These are phyloP conservation scores for Thunnus albacares DNA, from an alignment of 2,797 vertebrate species.

Conservation along the genomic window DNA sequence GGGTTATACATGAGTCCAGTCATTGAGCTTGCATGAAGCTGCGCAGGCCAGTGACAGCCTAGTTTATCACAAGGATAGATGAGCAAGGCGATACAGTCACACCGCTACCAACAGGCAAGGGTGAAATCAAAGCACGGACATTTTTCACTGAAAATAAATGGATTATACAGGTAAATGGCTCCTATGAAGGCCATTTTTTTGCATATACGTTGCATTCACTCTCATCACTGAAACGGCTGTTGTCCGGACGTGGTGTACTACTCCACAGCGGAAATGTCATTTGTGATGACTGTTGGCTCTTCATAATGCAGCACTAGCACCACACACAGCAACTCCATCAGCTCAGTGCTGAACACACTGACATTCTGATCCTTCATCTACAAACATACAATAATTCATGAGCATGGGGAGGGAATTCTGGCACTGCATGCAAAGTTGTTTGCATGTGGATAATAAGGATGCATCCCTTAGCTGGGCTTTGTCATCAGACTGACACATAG, in stretches of 20 bases:
- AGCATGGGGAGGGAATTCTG: conserved; percentile 22
- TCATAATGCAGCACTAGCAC: conserved; percentile 22
- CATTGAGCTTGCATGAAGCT: conserved; percentile 59
- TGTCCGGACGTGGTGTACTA: not conserved
- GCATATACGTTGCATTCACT: conserved; percentile 38
- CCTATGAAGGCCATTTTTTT: conserved; percentile 22
- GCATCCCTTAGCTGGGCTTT: conserved; percentile 27
- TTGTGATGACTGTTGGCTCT: conserved; percentile 23
- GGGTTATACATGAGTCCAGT: conserved; percentile 63
- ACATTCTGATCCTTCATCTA: conserved; percentile 19
- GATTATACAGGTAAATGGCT: conserved; percentile 42
- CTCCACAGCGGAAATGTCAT: conserved; percentile 36
- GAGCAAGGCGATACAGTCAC: conserved; percentile 59
- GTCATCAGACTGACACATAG: conserved; percentile 45
- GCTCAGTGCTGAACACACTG: conserved; percentile 9
- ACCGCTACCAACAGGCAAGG: conserved; percentile 46
- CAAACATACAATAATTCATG: conserved; percentile 37
- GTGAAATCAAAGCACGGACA: conserved; percentile 47
- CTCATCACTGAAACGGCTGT: conserved; percentile 17
- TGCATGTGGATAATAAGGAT: conserved; percentile 53
- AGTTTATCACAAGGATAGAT: conserved; percentile 78
- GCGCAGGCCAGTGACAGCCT: conserved; percentile 59
- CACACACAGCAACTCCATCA: not conserved
- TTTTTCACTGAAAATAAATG: conserved; percentile 59
- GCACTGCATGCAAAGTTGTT: conserved; percentile 37